A percentile compares a stretch with the other conserved stretches of the same genome.
phyloP scores from a whole-genome alignment of 2,113 vertebrate species.

The Brachypteracias leptosomus region DNA sequence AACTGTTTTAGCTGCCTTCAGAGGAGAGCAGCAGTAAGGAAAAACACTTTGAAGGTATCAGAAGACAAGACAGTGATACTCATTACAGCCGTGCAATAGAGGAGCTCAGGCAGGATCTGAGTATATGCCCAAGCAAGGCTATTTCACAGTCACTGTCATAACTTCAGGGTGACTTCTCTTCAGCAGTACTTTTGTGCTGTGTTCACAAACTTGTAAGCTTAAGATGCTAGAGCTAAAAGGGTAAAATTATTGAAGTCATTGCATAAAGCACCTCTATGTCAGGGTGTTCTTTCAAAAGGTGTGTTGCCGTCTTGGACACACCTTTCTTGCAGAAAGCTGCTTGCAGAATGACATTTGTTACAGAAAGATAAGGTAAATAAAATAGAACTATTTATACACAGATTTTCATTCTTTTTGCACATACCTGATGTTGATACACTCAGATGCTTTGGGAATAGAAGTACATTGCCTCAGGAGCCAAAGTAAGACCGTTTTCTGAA shows the following conservation, averaged over 20 bases:
- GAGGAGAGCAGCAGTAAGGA: neutral
- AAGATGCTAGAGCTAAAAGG: neutral
- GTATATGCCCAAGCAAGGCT: neutral
- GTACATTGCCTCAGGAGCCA: neutral
- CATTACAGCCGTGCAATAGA: neutral
- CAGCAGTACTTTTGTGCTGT: neutral
- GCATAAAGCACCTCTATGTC: neutral
- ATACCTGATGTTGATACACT: neutral
- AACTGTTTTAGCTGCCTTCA: neutral
- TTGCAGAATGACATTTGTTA: neutral
- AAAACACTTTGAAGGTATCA: neutral
- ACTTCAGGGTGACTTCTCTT: neutral
- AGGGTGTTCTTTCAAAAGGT: neutral
- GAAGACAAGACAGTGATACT: neutral
- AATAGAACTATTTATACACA: neutral
- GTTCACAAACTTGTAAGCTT: neutral
- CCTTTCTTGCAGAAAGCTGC: neutral
- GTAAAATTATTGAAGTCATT: neutral
- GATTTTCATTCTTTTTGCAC: neutral
- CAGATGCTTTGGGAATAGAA: neutral
- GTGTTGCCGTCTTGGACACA: accelerated
- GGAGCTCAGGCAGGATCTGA: neutral
- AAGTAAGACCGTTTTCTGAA: neutral
- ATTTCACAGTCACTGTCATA: neutral
- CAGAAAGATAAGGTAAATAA: neutral